These are phyloP conservation scores for Rhinopomastus cyanomelas DNA, from an alignment of 2,113 vertebrate genomes.

Conservation along the genomic window DNA sequence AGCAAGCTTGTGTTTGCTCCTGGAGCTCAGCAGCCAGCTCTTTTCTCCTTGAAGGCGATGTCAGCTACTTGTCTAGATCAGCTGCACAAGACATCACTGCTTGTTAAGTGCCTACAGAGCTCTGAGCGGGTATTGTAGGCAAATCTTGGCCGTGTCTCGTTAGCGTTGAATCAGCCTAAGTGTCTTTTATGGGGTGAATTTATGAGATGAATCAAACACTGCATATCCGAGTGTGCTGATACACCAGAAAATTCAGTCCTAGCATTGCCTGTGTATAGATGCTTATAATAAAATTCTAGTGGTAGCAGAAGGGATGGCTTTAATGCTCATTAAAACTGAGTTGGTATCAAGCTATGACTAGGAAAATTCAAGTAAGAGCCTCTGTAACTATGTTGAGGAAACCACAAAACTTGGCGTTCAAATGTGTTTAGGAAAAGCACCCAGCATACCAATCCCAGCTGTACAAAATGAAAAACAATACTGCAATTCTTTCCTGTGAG, in stretches of 20 bases:
- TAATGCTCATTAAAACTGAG: neutral
- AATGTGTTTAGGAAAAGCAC: slow-evolving; percentile 49
- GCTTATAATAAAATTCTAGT: slow-evolving; percentile 8
- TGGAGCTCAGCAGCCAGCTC: neutral
- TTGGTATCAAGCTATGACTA: neutral
- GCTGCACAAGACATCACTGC: neutral
- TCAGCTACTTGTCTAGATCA: neutral
- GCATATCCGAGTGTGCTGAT: neutral
- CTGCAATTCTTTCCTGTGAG: too few relatives aligned
- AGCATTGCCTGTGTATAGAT: neutral
- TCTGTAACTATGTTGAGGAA: neutral
- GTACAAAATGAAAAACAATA: slow-evolving; percentile 64
- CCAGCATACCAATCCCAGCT: slow-evolving; percentile 58
- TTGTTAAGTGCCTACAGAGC: neutral
- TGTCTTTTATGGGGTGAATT: neutral
- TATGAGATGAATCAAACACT: slow-evolving; percentile 17
- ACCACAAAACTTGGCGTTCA: slow-evolving; percentile 34
- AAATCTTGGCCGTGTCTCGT: neutral
- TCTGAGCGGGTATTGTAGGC: neutral
- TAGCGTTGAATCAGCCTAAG: neutral
- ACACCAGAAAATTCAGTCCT: neutral
- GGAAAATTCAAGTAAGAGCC: slow-evolving; percentile 36
- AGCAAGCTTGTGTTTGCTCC: neutral
- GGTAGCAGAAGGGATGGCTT: neutral
- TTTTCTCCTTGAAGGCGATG: neutral